phyloP scores from a whole-genome alignment of 2,797 vertebrate genomes.

The Muraenolepis orangiensis region DNA sequence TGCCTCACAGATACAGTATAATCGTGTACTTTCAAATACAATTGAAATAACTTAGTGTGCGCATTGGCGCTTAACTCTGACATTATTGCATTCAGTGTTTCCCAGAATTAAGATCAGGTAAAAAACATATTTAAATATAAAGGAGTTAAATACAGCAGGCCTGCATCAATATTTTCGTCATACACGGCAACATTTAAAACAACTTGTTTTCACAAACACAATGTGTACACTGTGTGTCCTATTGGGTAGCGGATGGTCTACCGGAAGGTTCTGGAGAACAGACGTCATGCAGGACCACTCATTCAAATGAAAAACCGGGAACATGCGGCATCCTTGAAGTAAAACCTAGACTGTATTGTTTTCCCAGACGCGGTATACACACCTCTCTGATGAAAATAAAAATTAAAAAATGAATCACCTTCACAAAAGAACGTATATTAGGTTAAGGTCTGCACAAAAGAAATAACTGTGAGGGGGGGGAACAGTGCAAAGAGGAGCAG shows the following conservation, averaged over 20 bases:
- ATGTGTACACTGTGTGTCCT: not conserved
- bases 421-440: slow-evolving; percentile 12
- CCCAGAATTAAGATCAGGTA: slow-evolving; percentile 8
- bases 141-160: slow-evolving; percentile 5
- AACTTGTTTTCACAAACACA: not conserved
- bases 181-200: not conserved
- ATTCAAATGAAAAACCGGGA: not conserved
- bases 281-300: not conserved
- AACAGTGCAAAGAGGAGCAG: slow-evolving; percentile 3
- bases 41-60: not conserved
- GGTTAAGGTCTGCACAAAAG: slow-evolving; percentile 11
- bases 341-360: not conserved
- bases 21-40: not conserved
- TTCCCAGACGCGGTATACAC: not conserved
- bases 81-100: slow-evolving; percentile 29
- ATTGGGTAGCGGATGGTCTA: too few species aligned
- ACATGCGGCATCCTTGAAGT: not conserved
- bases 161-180: slow-evolving; percentile 3
- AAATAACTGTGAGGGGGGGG: slow-evolving; percentile 20
- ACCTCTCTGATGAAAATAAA: slow-evolving; percentile 14
- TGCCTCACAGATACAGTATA: not conserved
- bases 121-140: not conserved
- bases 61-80: not conserved
- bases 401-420: slow-evolving; percentile 24
- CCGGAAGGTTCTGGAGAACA: not conserved